Base-by-base conservation (phyloP, 2,888 invertebrate species). In the Mesochorus sp. region DNA sequence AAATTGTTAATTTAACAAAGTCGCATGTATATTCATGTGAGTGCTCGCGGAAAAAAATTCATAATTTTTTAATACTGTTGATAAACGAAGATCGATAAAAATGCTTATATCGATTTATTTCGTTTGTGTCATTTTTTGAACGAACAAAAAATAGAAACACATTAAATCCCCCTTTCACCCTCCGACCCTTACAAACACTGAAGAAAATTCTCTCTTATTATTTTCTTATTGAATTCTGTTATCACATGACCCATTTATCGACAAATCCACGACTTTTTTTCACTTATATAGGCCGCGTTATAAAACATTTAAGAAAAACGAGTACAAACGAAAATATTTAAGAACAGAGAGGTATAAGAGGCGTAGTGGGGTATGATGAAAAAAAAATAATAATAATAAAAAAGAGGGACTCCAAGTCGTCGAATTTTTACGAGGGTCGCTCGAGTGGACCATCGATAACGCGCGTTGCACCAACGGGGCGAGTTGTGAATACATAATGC, bases 391-490 rank as follows among this genome's bases (percentile, higher is more conserved):
- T 17, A 62, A 44, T 37, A 39, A 24, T 39, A 51, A 39, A 59
- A 31, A 51, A 78, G 72, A 55, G 14, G 24, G 42, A 42, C 61
- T 62, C 49, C 51, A 39, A 42, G 49, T 64, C 64, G 51, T 75
- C 47, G 39, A 79, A 79, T 74, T 79, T 79, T 79, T 71, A 79
- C 66, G 78, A 37, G 66, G 17, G 34, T 59, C 24, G 14, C 47
- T 59, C 71, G 62, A 67, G 72, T 73, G 72, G 68, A 74, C 57
- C 66, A 67, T 78, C 78, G 74, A 78, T 74, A 70, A 70, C 68
- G 55, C 76, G 47, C 49, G 37, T 34, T 62, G 67, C 49, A 55
- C 31, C 49, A 10, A 61, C 24, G 42, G 44, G 8, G 24, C 74
- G 68, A 74, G 78, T 44, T 44, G 70, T 78, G 77, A 77, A 77